These are phyloP conservation scores for Plebejus melissa DNA, from an alignment of 2,888 invertebrate species.

Conservation along the genomic window DNA sequence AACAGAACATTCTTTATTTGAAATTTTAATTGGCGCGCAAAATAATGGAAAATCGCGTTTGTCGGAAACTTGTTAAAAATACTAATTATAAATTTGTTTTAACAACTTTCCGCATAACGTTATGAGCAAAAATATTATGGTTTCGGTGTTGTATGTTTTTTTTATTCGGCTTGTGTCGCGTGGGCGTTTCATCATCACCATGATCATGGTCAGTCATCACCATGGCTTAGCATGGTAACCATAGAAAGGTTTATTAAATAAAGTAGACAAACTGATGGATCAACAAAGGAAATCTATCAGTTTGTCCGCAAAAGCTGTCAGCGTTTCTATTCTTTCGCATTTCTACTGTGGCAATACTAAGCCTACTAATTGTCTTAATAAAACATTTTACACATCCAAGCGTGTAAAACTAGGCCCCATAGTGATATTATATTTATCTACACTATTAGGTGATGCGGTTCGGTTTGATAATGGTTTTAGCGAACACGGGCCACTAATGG, in stretches of 20 bases:
- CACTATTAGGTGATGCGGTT: not conserved
- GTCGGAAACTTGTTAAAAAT: constrained; percentile 21
- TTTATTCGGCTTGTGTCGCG: not conserved
- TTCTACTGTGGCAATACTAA: no score
- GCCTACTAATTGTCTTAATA: no score
- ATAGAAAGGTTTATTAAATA: no score
- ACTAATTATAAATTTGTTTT: constrained; percentile 5
- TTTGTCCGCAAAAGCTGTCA: no score
- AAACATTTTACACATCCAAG: no score
- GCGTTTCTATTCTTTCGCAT: no score
- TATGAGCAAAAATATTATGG: not conserved
- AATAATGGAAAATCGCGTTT: constrained; percentile 8
- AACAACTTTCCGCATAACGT: not conserved
- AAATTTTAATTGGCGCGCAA: constrained; percentile 25
- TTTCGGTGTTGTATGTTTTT: not conserved
- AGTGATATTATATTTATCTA: not conserved
- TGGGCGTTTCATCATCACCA: not conserved
- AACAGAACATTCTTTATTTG: constrained; percentile 24
- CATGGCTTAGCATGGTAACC: no score
- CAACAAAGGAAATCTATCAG: no score
- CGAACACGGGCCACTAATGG: not conserved
- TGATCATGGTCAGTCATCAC: not conserved
- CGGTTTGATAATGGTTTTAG: not conserved
- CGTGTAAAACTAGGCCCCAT: no score
- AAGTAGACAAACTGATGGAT: no score